Conservation (phyloP, 2,113 vertebrate species). For the Nematolebias whitei region DNA sequence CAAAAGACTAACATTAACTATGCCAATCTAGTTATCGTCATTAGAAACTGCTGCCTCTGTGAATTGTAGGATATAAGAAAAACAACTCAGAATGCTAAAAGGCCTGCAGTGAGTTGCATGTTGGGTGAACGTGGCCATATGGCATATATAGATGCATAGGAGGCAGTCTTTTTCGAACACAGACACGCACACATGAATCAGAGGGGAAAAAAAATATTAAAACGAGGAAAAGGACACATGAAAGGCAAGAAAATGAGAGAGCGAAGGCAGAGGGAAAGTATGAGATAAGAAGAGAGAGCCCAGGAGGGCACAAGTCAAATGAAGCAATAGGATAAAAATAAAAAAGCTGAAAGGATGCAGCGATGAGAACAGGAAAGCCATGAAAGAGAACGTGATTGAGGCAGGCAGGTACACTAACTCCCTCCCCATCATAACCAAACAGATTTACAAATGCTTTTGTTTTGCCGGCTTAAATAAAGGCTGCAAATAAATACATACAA, state of each 20-base stretch:
- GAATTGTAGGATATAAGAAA: conserved; percentile 17
- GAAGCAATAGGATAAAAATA: conserved; percentile 56
- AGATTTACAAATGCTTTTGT: conserved; percentile 24
- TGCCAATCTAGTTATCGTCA: conserved; percentile 41
- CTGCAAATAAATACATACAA: conserved; percentile 14
- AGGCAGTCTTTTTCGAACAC: conserved; percentile 19
- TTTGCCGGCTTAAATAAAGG: conserved; percentile 15
- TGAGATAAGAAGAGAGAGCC: conserved; percentile 60
- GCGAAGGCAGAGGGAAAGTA: conserved; percentile 39
- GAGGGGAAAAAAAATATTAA: conserved; percentile 42
- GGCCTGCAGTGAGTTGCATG: conserved; percentile 6
- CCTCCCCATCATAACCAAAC: conserved; percentile 35
- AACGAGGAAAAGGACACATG: conserved; percentile 67
- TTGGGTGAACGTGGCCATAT: conserved; percentile 26
- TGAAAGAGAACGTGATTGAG: conserved; percentile 26
- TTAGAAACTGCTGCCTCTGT: conserved; percentile 19
- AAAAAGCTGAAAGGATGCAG: conserved; percentile 53
- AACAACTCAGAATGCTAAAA: conserved; percentile 14
- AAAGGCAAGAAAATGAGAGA: conserved; percentile 65
- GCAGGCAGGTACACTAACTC: conserved; percentile 17
- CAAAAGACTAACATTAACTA: conserved; percentile 54
- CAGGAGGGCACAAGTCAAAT: conserved; percentile 67
- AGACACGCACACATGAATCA: conserved; percentile 10
- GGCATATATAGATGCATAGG: conserved; percentile 60
- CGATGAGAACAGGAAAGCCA: conserved; percentile 34